These are phyloP conservation scores for Arenaria interpres DNA, from an alignment of 2,113 vertebrate species.

Conservation along the genomic window DNA sequence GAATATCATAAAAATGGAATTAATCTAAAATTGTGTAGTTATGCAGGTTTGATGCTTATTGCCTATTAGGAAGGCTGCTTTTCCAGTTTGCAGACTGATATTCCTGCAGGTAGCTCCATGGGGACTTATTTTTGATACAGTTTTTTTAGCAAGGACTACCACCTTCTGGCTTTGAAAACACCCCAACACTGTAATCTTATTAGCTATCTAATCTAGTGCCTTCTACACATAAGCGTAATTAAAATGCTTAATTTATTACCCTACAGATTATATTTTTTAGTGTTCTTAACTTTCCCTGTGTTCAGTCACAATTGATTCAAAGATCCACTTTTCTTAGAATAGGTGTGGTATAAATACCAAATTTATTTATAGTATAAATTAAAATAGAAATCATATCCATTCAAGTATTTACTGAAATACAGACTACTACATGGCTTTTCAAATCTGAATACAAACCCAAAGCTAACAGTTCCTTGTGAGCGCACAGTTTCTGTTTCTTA, in stretches of 20 bases:
- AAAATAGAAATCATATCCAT: background rate
- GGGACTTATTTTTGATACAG: background rate
- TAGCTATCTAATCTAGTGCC: background rate
- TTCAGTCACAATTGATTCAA: background rate
- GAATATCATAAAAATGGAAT: background rate
- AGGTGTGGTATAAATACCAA: background rate
- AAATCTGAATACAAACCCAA: background rate
- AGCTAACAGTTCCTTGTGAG: background rate
- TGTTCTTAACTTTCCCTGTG: background rate
- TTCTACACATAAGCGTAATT: background rate
- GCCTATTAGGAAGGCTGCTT: background rate
- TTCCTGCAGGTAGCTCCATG: background rate
- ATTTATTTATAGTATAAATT: background rate
- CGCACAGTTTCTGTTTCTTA: background rate
- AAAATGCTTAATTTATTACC: background rate
- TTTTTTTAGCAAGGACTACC: background rate
- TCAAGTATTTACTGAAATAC: background rate
- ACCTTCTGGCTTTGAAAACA: background rate
- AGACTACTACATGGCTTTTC: background rate
- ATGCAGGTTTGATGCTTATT: background rate
- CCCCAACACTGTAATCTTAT: accelerated
- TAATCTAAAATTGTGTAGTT: background rate
- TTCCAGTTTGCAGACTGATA: background rate
- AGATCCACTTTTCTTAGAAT: background rate
- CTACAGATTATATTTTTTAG: background rate